A percentile compares a stretch with the other conserved stretches of the same genome.
phyloP scores from a whole-genome alignment of 2,797 vertebrate genomes.

The Cichlasoma orientale region DNA sequence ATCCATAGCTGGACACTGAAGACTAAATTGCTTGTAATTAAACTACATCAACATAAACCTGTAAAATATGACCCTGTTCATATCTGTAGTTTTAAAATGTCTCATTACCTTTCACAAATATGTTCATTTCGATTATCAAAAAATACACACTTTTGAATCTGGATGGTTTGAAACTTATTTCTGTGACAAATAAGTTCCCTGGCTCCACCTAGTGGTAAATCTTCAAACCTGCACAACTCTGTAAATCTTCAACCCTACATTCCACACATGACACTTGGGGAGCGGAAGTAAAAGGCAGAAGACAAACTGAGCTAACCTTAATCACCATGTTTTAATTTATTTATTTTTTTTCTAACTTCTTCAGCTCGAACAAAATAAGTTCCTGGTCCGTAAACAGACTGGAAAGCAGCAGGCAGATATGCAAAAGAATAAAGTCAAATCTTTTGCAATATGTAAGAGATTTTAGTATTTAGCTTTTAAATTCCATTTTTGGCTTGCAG shows the following conservation, averaged over 20 bases:
- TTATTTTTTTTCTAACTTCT: not conserved
- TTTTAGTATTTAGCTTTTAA: conserved; percentile 20
- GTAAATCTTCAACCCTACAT: not conserved
- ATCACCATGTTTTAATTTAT: not conserved
- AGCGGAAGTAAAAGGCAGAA: not conserved
- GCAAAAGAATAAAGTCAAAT: conserved; percentile 10
- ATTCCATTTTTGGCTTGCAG: conserved; percentile 26
- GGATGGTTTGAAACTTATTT: not conserved
- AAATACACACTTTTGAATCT: not conserved
- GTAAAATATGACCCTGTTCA: not conserved
- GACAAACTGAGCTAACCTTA: not conserved
- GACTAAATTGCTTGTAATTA: too few relatives aligned
- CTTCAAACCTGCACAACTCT: not conserved
- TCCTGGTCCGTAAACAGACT: not conserved
- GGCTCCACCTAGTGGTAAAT: conserved; percentile 54
- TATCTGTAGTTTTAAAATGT: not conserved
- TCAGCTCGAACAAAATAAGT: not conserved
- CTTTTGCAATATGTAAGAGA: conserved; percentile 21
- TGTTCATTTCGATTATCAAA: not conserved
- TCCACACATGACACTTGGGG: not conserved
- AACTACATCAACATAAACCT: too few relatives aligned
- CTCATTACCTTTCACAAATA: accelerated
- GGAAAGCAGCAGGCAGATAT: not conserved
- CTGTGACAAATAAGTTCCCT: not conserved
- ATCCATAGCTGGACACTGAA: not conserved